Evolutionary conservation across 2,888 invertebrate species (phyloP), one percentile per base, ranked within the genome.

Genomic region (Piscicola geometra): DNA sequence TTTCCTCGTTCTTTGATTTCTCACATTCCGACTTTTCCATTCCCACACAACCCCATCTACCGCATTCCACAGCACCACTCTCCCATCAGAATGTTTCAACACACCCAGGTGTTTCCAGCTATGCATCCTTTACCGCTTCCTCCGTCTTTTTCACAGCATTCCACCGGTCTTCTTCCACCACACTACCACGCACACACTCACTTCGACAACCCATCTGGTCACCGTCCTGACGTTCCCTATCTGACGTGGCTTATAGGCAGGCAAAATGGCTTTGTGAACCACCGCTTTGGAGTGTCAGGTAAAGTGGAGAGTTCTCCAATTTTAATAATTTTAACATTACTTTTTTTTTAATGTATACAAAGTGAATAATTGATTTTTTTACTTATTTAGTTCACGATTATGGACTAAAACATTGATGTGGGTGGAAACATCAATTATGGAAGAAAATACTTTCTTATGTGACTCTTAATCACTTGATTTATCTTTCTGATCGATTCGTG

Each of bases 241-340:
- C 30, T 71, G 21, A 71, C 71, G 25, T 71, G 70, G 71, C 50
- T 71, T 25, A 35, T 71, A 9, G n/a, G 21, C n/a, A 21, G 71
- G 1, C 71, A 71, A 1, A 47, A 47, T 0, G 30, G 30, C n/a
- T 71, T 71, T 5, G 5, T 71, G n/a, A 41, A 71, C 71, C 36
- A 36, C 47, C 41, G 71, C n/a, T 41, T 71, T 1, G 41, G 30
- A n/a, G 47, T 30, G 28, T 25, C 71, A 71, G 71, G 71, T 71
- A 30, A 36, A 18, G 18, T 69, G 15, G n/a, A n/a, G n/a, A n/a
- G n/a, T 35, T 21, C 15, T 47, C 21, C 12, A 47, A 47, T 15
- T 47, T 47, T 47, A 15, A 15, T 21, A 47, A 47, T 15, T 47
- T 15, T 15, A 47, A 47, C 50, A 9, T 47, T 21, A 47, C 50